A percentile compares a stretch with the other conserved stretches of the same genome.
These are phyloP conservation scores for Emys orbicularis DNA, from an alignment of 2,797 vertebrate species.

Conservation along the genomic window DNA sequence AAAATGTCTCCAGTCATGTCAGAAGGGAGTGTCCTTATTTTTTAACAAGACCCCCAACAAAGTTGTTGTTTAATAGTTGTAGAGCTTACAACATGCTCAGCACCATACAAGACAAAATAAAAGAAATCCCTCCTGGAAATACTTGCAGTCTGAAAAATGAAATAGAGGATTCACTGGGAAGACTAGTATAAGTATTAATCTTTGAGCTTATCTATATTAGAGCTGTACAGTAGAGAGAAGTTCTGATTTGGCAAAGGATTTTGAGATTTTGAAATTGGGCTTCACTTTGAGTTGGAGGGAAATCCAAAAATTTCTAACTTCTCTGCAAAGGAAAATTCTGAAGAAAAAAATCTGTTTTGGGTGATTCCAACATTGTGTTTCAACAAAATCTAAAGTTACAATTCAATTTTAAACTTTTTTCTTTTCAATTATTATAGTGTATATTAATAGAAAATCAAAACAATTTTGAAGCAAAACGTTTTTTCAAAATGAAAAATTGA, in stretches of 20 bases:
- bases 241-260: not conserved
- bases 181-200: not conserved
- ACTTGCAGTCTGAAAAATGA: not conserved
- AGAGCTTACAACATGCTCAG: not conserved
- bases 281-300: not conserved
- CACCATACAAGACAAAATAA: not conserved
- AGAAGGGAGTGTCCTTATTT: not conserved
- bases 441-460: too few relatives aligned
- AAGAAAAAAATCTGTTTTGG: not conserved
- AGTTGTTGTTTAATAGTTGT: not conserved
- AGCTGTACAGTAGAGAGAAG: not conserved
- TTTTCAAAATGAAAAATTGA: too few relatives aligned
- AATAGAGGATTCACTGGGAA: not conserved
- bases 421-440: not conserved
- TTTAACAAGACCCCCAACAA: not conserved
- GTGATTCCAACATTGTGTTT: too few relatives aligned
- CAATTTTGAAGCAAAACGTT: too few relatives aligned
- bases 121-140: conserved; percentile 13
- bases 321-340: not conserved
- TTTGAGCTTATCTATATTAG: not conserved
- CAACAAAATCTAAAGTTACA: not conserved
- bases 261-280: not conserved
- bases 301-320: not conserved
- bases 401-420: not conserved
- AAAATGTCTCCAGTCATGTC: not conserved